Percentiles rank a stretch among this genome's conserved stretches.
Conservation (phyloP, 2,797 vertebrate species). For the Tragelaphus eurycerus region DNA sequence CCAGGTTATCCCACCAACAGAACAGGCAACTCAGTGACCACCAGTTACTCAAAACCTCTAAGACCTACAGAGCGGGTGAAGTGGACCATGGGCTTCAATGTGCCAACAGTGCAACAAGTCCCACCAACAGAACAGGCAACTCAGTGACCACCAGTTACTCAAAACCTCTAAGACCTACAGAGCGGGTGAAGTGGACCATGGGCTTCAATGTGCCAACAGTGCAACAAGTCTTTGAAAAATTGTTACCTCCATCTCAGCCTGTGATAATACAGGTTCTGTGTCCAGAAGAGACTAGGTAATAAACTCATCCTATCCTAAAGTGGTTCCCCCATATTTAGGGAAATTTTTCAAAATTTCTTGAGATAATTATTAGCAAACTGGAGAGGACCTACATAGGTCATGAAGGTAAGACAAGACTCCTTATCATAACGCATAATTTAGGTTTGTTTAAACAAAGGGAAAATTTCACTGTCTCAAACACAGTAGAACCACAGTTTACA, state of each 20-base stretch:
- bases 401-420: neutral
- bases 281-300: neutral
- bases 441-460: neutral
- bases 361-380: neutral
- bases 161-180: neutral
- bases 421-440: neutral
- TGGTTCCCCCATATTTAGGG: neutral
- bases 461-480: neutral
- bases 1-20: neutral
- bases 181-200: neutral
- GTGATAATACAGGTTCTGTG: neutral
- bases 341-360: neutral
- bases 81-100: neutral
- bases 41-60: neutral
- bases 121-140: neutral
- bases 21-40: neutral
- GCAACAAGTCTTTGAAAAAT: neutral
- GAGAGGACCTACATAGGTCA: neutral
- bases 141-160: neutral
- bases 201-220: neutral
- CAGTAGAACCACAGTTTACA: neutral
- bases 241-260: neutral
- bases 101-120: neutral
- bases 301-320: neutral
- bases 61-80: neutral